Base-by-base conservation (phyloP, 2,888 invertebrate genomes). In the Aporophyla lueneburgensis region DNA sequence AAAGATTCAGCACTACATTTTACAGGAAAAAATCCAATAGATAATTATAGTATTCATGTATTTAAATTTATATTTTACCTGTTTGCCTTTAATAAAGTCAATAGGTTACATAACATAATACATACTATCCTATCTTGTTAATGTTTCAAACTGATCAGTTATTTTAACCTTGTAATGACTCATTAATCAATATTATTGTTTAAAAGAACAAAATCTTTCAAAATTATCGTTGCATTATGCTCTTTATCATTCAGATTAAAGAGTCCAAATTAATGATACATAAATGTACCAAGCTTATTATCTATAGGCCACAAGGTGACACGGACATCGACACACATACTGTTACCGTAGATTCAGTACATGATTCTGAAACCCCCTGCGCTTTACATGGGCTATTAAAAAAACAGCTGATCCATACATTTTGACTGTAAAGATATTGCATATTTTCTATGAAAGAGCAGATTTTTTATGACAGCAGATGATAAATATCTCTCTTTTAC, bases 161-260 rank as follows among this genome's bases (percentile, higher is more conserved):
- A 74, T 65, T 77, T 78, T 88, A 74, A 83, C 88, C 78, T 86
- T 81, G 67, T 63, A 79, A 46, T 89, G 88, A 87, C 78, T 84
- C 76, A 84, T 72, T 87, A 87, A 87, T 90, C 78, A 87, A 85
- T 83, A 76, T 83, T 83, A 76, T 86, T 89, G 78, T 85, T 86
- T 80, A 79, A 75, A 46, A 66, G n/a, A 72, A 72, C 72, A 71
- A 76, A 54, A 67, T 33, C 24, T 49, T 61, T 53, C 43, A 72
- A 69, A 33, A 51, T 65, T 85, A 85, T 84, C 80, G 71, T 14
- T 59, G 27, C 21, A 43, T 66, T 49, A 16, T 33, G 27, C 19
- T 61, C 19, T 49, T 67, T 27, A 24, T 49, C 24, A 77, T 67
- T 66, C 21, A 61, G 12, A 73, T 73, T 27, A 61, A 9, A 49